Evolutionary conservation across 2,113 vertebrate species (phyloP).

Genomic region (Macquaria australasica): DNA sequence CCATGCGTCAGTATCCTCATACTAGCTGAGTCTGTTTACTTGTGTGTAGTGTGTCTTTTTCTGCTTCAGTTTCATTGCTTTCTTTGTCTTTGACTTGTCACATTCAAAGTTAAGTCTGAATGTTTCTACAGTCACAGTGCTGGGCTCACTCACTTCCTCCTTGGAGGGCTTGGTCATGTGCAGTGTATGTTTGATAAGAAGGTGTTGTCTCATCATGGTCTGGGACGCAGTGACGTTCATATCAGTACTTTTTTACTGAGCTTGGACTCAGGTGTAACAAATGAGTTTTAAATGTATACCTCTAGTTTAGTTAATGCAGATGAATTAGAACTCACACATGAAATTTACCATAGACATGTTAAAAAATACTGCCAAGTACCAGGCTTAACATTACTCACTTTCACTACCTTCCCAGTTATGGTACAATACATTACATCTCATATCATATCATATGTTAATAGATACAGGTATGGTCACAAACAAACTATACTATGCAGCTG

Average conservation of each 20-base stretch:
- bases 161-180: not conserved
- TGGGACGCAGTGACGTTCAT: not conserved
- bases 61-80: not conserved
- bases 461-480: not conserved
- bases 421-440: not conserved
- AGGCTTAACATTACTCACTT: not conserved
- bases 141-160: not conserved
- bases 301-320: not conserved
- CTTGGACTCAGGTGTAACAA: not conserved
- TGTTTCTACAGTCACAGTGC: not conserved
- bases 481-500: not conserved
- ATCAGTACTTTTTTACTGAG: constrained; percentile 15
- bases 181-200: constrained; percentile 46
- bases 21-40: not conserved
- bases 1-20: not conserved
- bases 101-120: not conserved
- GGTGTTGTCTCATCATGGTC: constrained; percentile 9
- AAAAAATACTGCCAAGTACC: not conserved
- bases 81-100: not conserved
- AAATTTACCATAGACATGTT: not conserved
- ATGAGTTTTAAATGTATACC: not conserved
- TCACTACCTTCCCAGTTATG: not conserved
- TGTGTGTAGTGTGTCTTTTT: not conserved
- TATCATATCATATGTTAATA: not conserved
- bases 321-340: not conserved